Evolutionary conservation across 2,888 invertebrate genomes (phyloP).

Genomic region (Pandemis heparana): DNA sequence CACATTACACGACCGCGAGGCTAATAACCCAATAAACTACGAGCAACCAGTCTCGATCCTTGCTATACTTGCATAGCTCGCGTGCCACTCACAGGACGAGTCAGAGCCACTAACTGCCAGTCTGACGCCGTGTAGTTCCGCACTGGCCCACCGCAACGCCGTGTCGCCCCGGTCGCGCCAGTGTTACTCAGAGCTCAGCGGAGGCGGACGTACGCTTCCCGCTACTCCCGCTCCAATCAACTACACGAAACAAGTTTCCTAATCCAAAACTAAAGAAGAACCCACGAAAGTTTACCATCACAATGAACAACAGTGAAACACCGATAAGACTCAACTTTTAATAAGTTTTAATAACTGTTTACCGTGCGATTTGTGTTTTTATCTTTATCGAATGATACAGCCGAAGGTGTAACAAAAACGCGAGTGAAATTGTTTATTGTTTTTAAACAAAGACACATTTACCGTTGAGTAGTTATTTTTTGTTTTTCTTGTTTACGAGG

Average conservation of each 20-base stretch:
- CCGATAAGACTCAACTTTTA: conserved; percentile 58
- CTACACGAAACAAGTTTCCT: conserved; percentile 79
- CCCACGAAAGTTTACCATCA: conserved; percentile 54
- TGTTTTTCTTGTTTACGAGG: conserved; percentile 72
- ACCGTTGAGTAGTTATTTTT: conserved; percentile 70
- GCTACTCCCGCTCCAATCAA: conserved; percentile 51
- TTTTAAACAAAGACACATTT: conserved; percentile 65
- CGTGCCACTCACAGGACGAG: conserved; percentile 45
- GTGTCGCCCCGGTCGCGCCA: conserved; percentile 74
- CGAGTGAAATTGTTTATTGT: conserved; percentile 79
- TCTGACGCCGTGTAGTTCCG: conserved; percentile 69
- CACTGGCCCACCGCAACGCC: conserved; percentile 56
- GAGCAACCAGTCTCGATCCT: conserved; percentile 66
- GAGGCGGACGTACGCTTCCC: conserved; percentile 68
- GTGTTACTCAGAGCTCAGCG: conserved; percentile 67
- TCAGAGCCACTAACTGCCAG: conserved; percentile 27
- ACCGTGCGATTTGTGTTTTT: conserved; percentile 75
- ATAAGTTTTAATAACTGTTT: conserved; percentile 63
- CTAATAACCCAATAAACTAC: conserved; percentile 59
- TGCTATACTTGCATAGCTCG: conserved; percentile 50
- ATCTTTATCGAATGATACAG: conserved; percentile 71
- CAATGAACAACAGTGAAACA: conserved; percentile 67
- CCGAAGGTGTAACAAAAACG: conserved; percentile 74
- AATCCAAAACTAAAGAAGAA: conserved; percentile 51
- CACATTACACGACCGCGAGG: conserved; percentile 42